Base-by-base conservation (phyloP, 2,113 vertebrate species). In the Sapayoa aenigma region DNA sequence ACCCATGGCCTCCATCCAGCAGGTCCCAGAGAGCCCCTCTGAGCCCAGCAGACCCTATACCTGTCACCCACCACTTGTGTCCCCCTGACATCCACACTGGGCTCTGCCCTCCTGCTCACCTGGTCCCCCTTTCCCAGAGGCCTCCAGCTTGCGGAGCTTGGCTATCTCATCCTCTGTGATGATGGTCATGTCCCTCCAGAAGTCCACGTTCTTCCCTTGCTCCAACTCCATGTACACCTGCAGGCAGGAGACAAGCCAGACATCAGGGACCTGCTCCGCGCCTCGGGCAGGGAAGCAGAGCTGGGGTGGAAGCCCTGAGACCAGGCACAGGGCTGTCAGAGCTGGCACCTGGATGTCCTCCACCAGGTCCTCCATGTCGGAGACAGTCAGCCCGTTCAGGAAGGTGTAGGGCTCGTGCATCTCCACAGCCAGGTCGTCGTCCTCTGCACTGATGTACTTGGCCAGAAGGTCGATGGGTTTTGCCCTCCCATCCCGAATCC, bases 221-320 rank as follows among this genome's bases (percentile, higher is more conserved):
- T 99, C 99, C 67, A 99, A 95, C 90, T 99, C 99, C 99, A 99
- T 99, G 96, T 99, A 99, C 30, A 99, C 99, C 99, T 99, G 84
- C 37, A 72, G 49, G 41, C 21, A 46, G 31, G 31, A 65, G 31
- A 66, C 49, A 53, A 9, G 46, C 14, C 17, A 6, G 27, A 55
- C 14, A 31, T 96, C 27, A 80, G 49, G 35, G 14, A 47, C 23
- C 27, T 28, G 73, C 47, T 65, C 30, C 0, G 4, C 21, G 28
- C 15, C 37, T 5, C 0, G 0, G n/a, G 28, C 33, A 59, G 35
- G 30, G 63, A 22, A 60, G 56, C 28, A 52, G 62, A 60, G 46
- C 41, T 17, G 37, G 12, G 1, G 44, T n/a, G 33, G 42, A 71
- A 30, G 11, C 27, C 35, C 12, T 11, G n/a, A 74, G 42, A 71